These are phyloP conservation scores for Ovis aries DNA, from an alignment of 2,113 vertebrate genomes.

Conservation along the genomic window DNA sequence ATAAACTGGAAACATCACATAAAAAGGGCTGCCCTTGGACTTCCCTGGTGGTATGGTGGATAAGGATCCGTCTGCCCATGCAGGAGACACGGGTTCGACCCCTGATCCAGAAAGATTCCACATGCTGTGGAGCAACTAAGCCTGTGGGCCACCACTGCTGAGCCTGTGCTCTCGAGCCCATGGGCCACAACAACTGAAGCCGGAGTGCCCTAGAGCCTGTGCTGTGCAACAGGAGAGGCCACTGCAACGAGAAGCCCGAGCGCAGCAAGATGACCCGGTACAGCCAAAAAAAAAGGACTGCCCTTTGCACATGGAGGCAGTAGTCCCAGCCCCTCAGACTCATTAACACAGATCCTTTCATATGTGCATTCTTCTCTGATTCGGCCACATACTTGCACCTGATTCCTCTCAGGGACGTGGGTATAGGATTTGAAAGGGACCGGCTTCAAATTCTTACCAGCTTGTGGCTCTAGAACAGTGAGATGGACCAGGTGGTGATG, in stretches of 20 bases:
- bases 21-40: neutral
- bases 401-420: neutral
- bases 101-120: neutral
- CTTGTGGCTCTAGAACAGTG: neutral
- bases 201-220: accelerated
- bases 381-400: neutral
- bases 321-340: neutral
- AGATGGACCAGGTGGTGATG: neutral
- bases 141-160: neutral
- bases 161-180: neutral
- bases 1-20: neutral
- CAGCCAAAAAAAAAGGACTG: neutral
- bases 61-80: neutral
- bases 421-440: neutral
- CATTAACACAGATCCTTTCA: neutral
- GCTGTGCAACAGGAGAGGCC: neutral
- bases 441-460: neutral
- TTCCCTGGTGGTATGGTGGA: neutral
- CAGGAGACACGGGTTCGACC: neutral
- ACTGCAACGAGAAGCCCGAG: accelerated
- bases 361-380: neutral
- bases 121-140: neutral
- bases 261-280: neutral
- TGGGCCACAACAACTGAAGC: neutral
- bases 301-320: neutral